Evolutionary conservation across 2,888 invertebrate species (phyloP).

Genomic region (Lumbricus terrestris): DNA sequence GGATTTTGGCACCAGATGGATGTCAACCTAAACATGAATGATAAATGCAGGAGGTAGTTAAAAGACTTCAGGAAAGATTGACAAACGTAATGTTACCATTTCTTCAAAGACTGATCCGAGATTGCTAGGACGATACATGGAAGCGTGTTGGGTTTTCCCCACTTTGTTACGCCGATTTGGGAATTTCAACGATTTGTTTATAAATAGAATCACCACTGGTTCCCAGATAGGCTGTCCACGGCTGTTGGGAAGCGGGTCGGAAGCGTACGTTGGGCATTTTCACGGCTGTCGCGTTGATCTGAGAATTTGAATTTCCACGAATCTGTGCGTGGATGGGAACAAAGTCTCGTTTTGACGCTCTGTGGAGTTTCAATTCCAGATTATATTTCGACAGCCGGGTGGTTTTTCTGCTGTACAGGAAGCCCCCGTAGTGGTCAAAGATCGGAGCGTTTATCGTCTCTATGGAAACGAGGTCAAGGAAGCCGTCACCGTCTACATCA

Average conservation of each 20-base stretch:
- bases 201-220: slow-evolving; percentile 30
- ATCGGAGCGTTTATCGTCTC: slow-evolving; percentile 10
- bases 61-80: background rate
- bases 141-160: background rate
- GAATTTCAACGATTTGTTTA: background rate
- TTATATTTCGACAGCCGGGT: slow-evolving; percentile 21
- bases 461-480: slow-evolving; percentile 42
- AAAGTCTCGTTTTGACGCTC: background rate
- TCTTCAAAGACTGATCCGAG: background rate
- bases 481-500: slow-evolving; percentile 51
- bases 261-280: slow-evolving; percentile 28
- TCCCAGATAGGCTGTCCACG: slow-evolving; percentile 40
- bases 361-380: slow-evolving; percentile 6
- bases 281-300: background rate
- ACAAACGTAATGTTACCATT: too few species aligned
- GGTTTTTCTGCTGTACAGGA: background rate
- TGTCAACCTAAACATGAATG: background rate
- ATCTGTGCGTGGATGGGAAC: background rate
- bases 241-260: slow-evolving; percentile 30
- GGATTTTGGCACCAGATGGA: background rate
- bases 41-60: background rate
- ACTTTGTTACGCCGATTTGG: background rate
- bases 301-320: background rate
- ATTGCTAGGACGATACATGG: background rate
- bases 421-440: slow-evolving; percentile 12